A percentile compares a stretch with the other conserved stretches of the same genome.
Conservation (phyloP, 2,888 invertebrate species). For the Litoditis marina region DNA sequence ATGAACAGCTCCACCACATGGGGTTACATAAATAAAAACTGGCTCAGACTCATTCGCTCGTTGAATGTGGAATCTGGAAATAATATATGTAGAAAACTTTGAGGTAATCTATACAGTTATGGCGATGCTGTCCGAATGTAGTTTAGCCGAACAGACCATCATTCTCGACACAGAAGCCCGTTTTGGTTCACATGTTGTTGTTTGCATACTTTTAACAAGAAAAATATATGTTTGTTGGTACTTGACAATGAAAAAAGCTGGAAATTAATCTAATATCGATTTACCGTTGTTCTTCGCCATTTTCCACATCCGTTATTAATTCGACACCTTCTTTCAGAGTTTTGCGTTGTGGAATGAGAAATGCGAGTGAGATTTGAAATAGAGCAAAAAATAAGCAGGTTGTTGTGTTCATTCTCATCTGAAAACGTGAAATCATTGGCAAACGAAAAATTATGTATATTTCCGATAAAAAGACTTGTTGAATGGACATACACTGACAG, state of each 20-base stretch:
- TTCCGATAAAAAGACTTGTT: neutral
- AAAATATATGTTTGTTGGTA: neutral
- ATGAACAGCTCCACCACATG: constrained; percentile 47
- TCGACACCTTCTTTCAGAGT: constrained; percentile 5
- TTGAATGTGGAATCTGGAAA: constrained; percentile 13
- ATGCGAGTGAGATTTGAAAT: neutral
- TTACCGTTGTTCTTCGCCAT: constrained; percentile 11
- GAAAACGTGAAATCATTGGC: neutral
- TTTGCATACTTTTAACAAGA: no score
- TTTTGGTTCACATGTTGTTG: no score
- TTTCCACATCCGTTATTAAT: constrained; percentile 8
- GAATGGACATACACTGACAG: neutral
- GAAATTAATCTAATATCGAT: no score
- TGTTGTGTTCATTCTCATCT: neutral
- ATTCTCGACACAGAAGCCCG: no score
- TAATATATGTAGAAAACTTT: neutral
- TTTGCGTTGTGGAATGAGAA: constrained; percentile 9
- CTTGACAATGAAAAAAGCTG: neutral
- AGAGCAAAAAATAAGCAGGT: neutral
- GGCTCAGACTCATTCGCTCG: constrained; percentile 9
- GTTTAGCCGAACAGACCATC: no score
- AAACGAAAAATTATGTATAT: neutral
- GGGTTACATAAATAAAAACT: constrained; percentile 43
- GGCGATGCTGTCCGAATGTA: no score
- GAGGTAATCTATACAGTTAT: neutral